phyloP scores from a whole-genome alignment of 2,797 vertebrate genomes.

The Alauda arvensis region DNA sequence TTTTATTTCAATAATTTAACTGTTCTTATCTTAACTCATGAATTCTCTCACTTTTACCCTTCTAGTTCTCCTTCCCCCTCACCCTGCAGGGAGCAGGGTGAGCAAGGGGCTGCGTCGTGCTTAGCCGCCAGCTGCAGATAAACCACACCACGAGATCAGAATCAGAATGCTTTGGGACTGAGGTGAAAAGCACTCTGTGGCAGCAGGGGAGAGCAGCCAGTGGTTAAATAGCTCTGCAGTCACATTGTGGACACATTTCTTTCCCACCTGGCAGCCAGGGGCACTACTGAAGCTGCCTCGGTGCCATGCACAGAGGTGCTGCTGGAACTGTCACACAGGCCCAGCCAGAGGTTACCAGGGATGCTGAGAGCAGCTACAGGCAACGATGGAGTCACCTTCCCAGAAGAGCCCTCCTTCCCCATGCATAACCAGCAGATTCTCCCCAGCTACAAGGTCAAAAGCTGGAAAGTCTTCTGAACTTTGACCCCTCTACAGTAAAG shows the following conservation, averaged over 20 bases:
- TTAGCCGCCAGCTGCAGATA: background rate
- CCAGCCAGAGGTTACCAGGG: background rate
- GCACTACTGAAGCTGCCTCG: background rate
- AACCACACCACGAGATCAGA: background rate
- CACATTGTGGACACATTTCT: background rate
- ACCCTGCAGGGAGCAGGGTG: background rate
- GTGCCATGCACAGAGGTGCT: rapidly evolving
- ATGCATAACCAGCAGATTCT: background rate
- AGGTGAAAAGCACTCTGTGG: background rate
- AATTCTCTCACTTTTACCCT: background rate
- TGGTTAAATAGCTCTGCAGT: background rate
- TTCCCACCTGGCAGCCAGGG: background rate
- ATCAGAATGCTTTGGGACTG: background rate
- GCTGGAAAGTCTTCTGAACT: background rate
- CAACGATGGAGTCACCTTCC: background rate
- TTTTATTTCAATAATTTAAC: background rate
- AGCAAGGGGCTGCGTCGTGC: background rate
- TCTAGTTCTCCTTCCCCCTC: background rate
- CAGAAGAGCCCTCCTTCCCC: background rate
- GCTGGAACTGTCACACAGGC: background rate
- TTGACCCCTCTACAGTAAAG: background rate
- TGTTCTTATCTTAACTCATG: background rate
- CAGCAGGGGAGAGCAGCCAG: background rate
- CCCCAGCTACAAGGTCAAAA: background rate
- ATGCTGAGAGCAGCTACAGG: background rate